These are phyloP conservation scores for Megalops atlanticus DNA, from an alignment of 2,113 vertebrate genomes.

Conservation along the genomic window DNA sequence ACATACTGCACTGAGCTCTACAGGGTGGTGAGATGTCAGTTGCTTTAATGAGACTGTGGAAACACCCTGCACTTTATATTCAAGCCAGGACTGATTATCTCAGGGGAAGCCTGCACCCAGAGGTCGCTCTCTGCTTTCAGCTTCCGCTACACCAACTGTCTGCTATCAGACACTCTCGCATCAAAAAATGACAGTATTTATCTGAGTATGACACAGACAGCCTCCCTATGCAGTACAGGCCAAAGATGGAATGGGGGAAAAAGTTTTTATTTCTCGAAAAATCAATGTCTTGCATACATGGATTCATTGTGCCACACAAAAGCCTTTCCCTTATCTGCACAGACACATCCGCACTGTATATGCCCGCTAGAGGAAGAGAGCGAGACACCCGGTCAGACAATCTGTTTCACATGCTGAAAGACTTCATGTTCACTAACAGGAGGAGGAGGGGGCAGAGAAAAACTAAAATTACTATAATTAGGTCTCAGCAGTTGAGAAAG, in stretches of 20 bases:
- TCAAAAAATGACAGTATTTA: background rate
- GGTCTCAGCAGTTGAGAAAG: background rate
- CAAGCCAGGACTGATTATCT: background rate
- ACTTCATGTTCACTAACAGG: background rate
- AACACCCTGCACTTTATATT: background rate
- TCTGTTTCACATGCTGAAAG: conserved; percentile 13
- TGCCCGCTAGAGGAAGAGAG: background rate
- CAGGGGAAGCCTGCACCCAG: background rate
- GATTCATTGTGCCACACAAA: background rate
- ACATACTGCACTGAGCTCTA: background rate
- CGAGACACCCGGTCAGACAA: background rate
- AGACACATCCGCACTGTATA: background rate
- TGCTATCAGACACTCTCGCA: background rate
- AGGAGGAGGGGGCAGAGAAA: no score
- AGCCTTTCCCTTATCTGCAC: background rate
- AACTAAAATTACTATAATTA: background rate
- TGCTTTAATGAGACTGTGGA: background rate
- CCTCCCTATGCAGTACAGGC: background rate
- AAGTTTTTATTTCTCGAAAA: background rate
- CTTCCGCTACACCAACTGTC: background rate
- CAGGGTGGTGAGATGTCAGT: background rate
- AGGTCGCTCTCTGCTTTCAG: background rate
- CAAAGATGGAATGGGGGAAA: background rate
- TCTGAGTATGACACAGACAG: background rate
- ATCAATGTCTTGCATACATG: background rate